phyloP scores from a whole-genome alignment of 2,888 invertebrate genomes.

The Acleris cristana region DNA sequence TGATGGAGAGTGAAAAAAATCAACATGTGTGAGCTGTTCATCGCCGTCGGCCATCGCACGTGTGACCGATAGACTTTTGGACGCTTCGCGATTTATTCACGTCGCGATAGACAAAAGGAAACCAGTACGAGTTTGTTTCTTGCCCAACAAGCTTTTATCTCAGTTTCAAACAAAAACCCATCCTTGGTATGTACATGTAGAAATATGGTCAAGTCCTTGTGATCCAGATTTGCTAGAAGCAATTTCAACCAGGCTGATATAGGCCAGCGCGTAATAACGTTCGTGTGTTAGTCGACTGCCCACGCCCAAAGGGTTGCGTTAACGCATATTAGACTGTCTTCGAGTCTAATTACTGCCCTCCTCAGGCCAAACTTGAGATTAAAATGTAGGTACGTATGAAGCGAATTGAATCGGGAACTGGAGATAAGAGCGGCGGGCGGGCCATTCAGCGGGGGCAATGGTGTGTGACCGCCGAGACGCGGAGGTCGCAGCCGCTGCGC shows the following conservation, averaged over 20 bases:
- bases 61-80: slow-evolving; percentile 59
- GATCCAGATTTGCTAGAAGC: not conserved
- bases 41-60: slow-evolving; percentile 52
- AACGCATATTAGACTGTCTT: slow-evolving; percentile 3
- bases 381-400: slow-evolving; percentile 45
- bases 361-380: slow-evolving; percentile 7
- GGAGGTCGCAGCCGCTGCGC: slow-evolving; percentile 68
- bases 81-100: slow-evolving; percentile 56
- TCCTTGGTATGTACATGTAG: not conserved
- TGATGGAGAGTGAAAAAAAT: slow-evolving; percentile 58
- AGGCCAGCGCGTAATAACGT: slow-evolving; percentile 17
- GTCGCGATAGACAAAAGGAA: slow-evolving; percentile 45
- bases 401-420: slow-evolving; percentile 44
- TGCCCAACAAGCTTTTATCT: not conserved
- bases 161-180: not conserved
- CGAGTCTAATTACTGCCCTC: slow-evolving; percentile 14
- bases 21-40: slow-evolving; percentile 66
- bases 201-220: not conserved
- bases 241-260: slow-evolving; percentile 7
- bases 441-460: slow-evolving; percentile 79
- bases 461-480: slow-evolving; percentile 77
- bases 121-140: not conserved
- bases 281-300: not conserved
- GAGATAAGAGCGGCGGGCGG: slow-evolving; percentile 51
- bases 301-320: slow-evolving; percentile 9